A percentile compares a stretch with the other conserved stretches of the same genome.
Evolutionary conservation across 1,140 invertebrate species (phyloP).

Genomic region (Dendrolimus kikuchii): DNA sequence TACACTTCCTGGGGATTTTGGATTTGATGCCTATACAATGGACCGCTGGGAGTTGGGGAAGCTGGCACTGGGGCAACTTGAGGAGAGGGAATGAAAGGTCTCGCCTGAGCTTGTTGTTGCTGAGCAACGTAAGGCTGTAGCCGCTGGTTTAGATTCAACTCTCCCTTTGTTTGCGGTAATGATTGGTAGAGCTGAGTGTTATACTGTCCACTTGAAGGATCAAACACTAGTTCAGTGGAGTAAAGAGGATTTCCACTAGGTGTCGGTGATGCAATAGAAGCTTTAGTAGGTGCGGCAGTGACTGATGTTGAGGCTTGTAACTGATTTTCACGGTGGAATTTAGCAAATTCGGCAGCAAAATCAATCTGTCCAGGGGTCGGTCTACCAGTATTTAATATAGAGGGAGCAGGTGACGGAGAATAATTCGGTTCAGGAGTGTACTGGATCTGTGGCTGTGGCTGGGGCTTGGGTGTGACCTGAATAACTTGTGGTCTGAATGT

Average conservation of each 20-base stretch:
- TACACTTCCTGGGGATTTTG: conserved; percentile 78
- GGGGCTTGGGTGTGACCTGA: conserved; percentile 75
- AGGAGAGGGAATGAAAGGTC: conserved; percentile 62
- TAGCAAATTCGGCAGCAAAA: conserved; percentile 82
- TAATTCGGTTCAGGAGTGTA: conserved; percentile 73
- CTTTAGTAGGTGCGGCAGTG: conserved; percentile 42
- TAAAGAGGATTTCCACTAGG: conserved; percentile 77
- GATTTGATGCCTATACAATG: conserved; percentile 61
- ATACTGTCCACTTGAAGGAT: conserved; percentile 84
- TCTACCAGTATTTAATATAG: conserved; percentile 42
- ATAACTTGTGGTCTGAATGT: conserved; percentile 77
- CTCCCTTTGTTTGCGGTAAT: conserved; percentile 81
- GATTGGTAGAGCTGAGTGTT: conserved; percentile 85
- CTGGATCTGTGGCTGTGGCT: conserved; percentile 62
- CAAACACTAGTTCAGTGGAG: conserved; percentile 83
- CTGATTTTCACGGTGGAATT: conserved; percentile 83
- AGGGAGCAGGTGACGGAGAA: conserved; percentile 53
- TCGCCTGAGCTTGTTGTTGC: conserved; percentile 55
- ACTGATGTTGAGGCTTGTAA: conserved; percentile 67
- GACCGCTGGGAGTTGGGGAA: conserved; percentile 47
- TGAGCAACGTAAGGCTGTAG: conserved; percentile 82
- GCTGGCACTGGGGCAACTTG: conserved; percentile 49
- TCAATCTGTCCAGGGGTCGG: conserved; percentile 71
- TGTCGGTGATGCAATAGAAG: conserved; percentile 40
- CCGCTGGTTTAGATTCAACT: conserved; percentile 80